A percentile compares a stretch with the other conserved stretches of the same genome.
Evolutionary conservation across 1,140 invertebrate genomes (phyloP).

Genomic region (Sogatella furcifera): DNA sequence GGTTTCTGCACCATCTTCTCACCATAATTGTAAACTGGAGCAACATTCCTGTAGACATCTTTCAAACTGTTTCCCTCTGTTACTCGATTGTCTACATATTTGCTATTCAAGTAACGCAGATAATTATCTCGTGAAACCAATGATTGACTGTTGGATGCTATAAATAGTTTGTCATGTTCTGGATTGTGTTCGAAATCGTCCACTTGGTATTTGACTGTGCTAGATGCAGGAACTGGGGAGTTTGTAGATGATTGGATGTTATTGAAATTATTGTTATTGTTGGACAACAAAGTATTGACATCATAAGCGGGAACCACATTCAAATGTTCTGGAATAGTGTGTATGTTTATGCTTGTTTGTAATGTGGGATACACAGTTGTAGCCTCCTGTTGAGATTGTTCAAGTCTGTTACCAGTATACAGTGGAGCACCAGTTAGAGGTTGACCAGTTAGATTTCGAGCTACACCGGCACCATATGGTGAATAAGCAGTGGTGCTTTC

Average conservation of each 20-base stretch:
- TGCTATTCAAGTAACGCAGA: conserved; percentile 17
- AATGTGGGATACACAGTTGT: conserved; percentile 1
- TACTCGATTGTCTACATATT: not conserved
- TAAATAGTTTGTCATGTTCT: conserved; percentile 23
- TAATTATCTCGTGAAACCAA: conserved; percentile 34
- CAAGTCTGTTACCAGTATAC: not conserved
- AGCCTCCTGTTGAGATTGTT: not conserved
- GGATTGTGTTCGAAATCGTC: not conserved
- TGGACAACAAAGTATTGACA: conserved; percentile 16
- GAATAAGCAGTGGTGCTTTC: conserved; percentile 23
- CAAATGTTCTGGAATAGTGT: conserved; percentile 9
- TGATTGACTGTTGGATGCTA: conserved; percentile 24
- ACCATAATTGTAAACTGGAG: not conserved
- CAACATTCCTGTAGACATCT: not conserved
- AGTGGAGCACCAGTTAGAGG: conserved; percentile 8
- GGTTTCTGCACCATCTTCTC: not conserved
- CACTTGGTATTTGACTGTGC: too few species aligned
- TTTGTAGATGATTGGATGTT: too few species aligned
- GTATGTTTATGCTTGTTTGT: conserved; percentile 4
- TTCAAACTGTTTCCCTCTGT: not conserved
- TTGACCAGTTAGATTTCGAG: conserved; percentile 13
- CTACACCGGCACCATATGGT: conserved; percentile 34
- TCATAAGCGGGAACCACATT: conserved; percentile 13
- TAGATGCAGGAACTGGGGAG: too few species aligned
- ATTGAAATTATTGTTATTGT: not conserved